These are phyloP conservation scores for Liolophura sinensis DNA, from an alignment of 1,140 invertebrate species.

Conservation along the genomic window DNA sequence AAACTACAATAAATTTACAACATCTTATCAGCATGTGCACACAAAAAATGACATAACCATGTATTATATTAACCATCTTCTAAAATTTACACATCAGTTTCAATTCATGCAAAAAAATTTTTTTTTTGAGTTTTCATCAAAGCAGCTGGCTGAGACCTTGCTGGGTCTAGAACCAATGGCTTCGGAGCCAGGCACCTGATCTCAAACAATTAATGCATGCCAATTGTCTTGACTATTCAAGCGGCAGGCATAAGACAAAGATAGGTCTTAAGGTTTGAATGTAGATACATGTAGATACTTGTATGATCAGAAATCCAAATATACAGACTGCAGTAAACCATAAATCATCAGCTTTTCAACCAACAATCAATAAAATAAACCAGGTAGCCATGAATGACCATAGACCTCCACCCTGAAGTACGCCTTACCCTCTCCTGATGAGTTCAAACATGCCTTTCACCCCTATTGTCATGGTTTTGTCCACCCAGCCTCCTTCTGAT, in stretches of 20 bases:
- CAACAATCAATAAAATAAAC: neutral
- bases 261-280: neutral
- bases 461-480: slow-evolving; percentile 61
- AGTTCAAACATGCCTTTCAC: slow-evolving; percentile 59
- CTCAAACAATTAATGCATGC: too few species aligned
- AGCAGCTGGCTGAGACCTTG: slow-evolving; percentile 32
- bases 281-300: neutral
- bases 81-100: slow-evolving; percentile 48
- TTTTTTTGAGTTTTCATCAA: slow-evolving; percentile 52
- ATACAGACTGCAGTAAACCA: neutral
- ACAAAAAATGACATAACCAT: neutral
- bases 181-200: too few species aligned
- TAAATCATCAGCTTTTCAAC: neutral
- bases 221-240: too few species aligned
- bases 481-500: slow-evolving; percentile 60
- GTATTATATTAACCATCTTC: slow-evolving; percentile 38
- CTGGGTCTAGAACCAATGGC: too few species aligned
- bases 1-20: slow-evolving; percentile 26
- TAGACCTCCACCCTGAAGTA: neutral
- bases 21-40: neutral
- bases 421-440: slow-evolving; percentile 47
- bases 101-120: slow-evolving; percentile 57
- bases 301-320: too few species aligned
- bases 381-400: neutral
- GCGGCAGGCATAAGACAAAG: too few species aligned